Evolutionary conservation across 2,888 invertebrate genomes (phyloP), one percentile per base, ranked within the genome.

Genomic region (Reticulitermes lucifugus): DNA sequence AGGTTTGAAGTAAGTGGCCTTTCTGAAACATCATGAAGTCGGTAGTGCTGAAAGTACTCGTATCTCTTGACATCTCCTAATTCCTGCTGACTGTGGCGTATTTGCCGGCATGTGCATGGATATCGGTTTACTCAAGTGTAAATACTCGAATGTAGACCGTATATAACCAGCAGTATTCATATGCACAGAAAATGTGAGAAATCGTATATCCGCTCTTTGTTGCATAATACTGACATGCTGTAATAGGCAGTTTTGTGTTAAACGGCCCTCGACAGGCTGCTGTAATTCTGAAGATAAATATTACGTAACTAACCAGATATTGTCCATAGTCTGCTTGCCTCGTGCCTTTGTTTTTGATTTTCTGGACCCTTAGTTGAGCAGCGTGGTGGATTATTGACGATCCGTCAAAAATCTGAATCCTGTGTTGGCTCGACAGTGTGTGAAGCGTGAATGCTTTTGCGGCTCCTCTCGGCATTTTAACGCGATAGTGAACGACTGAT

Each of bases 341-440:
- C 2, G 18, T 55, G 55, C 55, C n/a, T 70, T 70, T 70, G n/a
- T 70, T 70, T n/a, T 18, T 29, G n/a, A 9, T 12, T 25, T 70
- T 70, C 25, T 12, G 25, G 70, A 25, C 25, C n/a, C 70, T 70
- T 70, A 55, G 55, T 55, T 55, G 55, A 55, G 14, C 70, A 70
- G 29, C 29, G 10, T 70, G 9, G 7, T n/a, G n/a, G 70, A 10
- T 70, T 70, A 29, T 70, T 70, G 70, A 70, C 25, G 70, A 29
- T n/a, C 29, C 29, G 70, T 70, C 70, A 70, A 70, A 70, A 70
- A 65, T 25, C 14, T 25, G 29, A 70, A 70, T 70, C 70, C 70
- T 12, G 25, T 70, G n/a, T 70, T 70, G 10, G 29, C 70, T n/a
- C 9, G n/a, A 2, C 29, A 25, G 25, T 22, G 65, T 25, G 25